phyloP scores from a whole-genome alignment of 2,888 invertebrate species.

The Epsilonema sp. region DNA sequence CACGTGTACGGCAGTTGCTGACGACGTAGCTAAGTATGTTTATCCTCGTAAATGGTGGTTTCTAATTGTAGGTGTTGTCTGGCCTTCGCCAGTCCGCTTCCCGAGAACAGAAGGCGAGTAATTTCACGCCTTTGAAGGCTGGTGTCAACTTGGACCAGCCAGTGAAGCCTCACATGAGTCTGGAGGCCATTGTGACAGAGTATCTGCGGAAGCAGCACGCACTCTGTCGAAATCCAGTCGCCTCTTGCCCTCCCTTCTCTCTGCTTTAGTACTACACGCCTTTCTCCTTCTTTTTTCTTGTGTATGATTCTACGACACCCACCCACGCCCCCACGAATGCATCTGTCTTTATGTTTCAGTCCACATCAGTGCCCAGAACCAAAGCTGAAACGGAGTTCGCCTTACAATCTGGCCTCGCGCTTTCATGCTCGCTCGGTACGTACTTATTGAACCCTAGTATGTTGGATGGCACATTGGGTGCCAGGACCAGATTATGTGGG shows the following conservation, averaged over 20 bases:
- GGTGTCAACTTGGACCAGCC: background rate
- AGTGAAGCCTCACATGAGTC: constrained; percentile 40
- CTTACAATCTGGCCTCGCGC: constrained; percentile 51
- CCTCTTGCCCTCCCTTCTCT: constrained; percentile 88
- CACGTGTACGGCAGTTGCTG: no score
- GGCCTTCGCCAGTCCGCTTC: no score
- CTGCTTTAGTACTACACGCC: constrained; percentile 52
- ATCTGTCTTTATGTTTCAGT: no score
- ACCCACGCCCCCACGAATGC: no score
- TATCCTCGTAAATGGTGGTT: no score
- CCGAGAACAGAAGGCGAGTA: no score
- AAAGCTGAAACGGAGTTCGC: constrained; percentile 44
- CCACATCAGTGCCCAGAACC: constrained; percentile 91
- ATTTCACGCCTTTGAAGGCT: no score
- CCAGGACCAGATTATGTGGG: no score
- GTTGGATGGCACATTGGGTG: no score
- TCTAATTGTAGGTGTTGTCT: no score
- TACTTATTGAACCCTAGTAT: no score
- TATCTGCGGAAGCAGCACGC: constrained; percentile 92
- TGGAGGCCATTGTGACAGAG: constrained; percentile 83
- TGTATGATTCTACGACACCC: constrained; percentile 7
- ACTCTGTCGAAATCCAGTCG: constrained; percentile 89
- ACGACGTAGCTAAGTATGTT: no score
- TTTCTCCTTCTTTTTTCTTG: background rate
- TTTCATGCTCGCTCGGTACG: constrained; percentile 38